Base-by-base conservation (phyloP, 2,113 vertebrate genomes). In the Archocentrus centrarchus region DNA sequence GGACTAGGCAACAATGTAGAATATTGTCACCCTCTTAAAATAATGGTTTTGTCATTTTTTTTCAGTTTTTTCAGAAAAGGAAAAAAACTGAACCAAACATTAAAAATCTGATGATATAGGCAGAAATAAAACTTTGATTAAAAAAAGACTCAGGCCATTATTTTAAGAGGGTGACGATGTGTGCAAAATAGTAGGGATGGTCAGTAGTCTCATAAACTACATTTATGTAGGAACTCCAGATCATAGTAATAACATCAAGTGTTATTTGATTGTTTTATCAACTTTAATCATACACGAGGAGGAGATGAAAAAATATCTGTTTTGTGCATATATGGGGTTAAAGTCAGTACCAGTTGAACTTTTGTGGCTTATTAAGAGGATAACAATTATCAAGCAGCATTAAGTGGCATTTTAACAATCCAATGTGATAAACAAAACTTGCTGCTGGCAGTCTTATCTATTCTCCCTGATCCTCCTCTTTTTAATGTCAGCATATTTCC, bases 401-500 rank as follows among this genome's bases (percentile, higher is more conserved):
- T 13, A 6, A 62, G 59, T 58, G 63, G 75, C 44, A 81, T 86
- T 89, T 60, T 61, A 85, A 82, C 78, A 75, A 75, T 88, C 77
- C 62, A 75, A 2, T n/a, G 32, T 27, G 59, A 81, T 82, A 88
- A 89, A 83, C 44, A 78, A 22, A 92, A 80, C 20, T 10, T 41
- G 10, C 50, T 30, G 44, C 81, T 80, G 60, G 27, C 11, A 17
- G 59, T 58, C 88, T 92, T 91, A 92, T 92, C 89, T 88, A 2
- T 24, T 58, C 39, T 3, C 22, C 41, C 58, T 77, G 61, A 86
- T 86, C 81, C 55, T 41, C 2, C 4, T 17, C 81, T 87, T 85
- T 92, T 87, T 84, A 89, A 80, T 82, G 88, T 86, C 15, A 1
- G 53, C 55, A 66, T 84, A 83, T 89, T 85, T 75, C 64, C 82